A percentile compares a stretch with the other conserved stretches of the same genome.
These are phyloP conservation scores for Campoplex nolae DNA, from an alignment of 2,888 invertebrate genomes.

Conservation along the genomic window DNA sequence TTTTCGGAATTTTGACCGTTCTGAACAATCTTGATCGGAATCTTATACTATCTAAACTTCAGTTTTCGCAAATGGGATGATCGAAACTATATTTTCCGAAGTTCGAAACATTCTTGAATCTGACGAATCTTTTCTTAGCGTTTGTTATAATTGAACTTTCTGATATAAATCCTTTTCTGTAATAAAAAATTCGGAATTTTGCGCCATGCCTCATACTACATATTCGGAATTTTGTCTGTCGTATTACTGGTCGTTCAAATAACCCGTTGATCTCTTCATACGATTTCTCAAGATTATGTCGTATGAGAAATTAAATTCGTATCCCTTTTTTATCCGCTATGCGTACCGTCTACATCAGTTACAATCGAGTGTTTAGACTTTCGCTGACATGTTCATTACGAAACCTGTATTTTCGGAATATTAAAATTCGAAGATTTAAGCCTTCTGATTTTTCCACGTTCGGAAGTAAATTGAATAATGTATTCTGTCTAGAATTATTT, in stretches of 20 bases:
- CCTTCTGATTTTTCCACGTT: background rate
- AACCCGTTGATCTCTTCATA: background rate
- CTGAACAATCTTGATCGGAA: background rate
- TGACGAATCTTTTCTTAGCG: background rate
- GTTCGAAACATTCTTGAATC: background rate
- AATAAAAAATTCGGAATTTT: background rate
- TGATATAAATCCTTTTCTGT: background rate
- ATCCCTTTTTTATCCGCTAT: background rate
- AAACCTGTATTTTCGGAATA: background rate
- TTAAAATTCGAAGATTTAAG: background rate
- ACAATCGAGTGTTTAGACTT: background rate
- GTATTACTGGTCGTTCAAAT: background rate
- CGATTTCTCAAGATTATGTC: background rate
- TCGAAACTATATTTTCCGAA: background rate
- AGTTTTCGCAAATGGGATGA: background rate
- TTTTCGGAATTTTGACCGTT: conserved; percentile 9
- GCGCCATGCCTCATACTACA: background rate
- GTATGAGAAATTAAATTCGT: background rate
- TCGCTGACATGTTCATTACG: background rate
- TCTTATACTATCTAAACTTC: background rate
- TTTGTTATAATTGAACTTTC: background rate
- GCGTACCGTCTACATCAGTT: background rate
- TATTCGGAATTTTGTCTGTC: background rate
- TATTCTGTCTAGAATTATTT: no score
- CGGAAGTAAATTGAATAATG: no score